Conservation (phyloP, 2,113 vertebrate species). For the Ailuropoda melanoleuca region DNA sequence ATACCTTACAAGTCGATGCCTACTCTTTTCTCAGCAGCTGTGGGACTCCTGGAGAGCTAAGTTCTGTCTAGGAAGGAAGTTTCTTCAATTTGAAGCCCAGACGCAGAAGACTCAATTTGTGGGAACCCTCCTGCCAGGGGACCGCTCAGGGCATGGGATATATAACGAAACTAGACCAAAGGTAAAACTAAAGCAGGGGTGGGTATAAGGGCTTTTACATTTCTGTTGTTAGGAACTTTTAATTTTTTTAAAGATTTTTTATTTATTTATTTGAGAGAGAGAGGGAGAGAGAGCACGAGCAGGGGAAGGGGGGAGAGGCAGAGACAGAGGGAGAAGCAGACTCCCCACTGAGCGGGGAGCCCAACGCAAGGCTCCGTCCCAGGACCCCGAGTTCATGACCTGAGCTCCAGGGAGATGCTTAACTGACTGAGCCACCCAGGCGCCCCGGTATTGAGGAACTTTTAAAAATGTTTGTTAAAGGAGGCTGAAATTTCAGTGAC, state of each 20-base stretch:
- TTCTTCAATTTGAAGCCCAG: not conserved
- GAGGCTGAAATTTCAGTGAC: slow-evolving; percentile 52
- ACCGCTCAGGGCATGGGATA: not conserved
- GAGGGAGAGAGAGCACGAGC: not conserved
- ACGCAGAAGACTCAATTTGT: not conserved
- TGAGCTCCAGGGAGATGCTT: too few relatives aligned
- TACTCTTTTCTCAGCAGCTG: not conserved
- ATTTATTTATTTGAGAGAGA: not conserved
- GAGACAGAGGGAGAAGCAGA: too few relatives aligned
- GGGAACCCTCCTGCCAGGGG: not conserved
- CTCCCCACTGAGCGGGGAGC: too few relatives aligned
- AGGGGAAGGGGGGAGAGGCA: not conserved
- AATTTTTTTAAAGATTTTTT: not conserved
- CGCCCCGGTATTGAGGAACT: not conserved
- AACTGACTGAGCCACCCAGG: not conserved
- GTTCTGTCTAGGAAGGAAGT: not conserved
- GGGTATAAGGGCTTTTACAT: not conserved
- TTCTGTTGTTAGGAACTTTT: not conserved
- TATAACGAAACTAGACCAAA: not conserved
- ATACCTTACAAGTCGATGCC: not conserved
- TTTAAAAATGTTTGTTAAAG: slow-evolving; percentile 29
- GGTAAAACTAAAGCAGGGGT: slow-evolving; percentile 18
- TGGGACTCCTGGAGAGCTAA: not conserved
- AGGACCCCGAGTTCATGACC: too few relatives aligned
- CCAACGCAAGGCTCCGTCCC: too few relatives aligned